These are phyloP conservation scores for Thryonomys swinderianus DNA, from an alignment of 2,113 vertebrate species.

Conservation along the genomic window DNA sequence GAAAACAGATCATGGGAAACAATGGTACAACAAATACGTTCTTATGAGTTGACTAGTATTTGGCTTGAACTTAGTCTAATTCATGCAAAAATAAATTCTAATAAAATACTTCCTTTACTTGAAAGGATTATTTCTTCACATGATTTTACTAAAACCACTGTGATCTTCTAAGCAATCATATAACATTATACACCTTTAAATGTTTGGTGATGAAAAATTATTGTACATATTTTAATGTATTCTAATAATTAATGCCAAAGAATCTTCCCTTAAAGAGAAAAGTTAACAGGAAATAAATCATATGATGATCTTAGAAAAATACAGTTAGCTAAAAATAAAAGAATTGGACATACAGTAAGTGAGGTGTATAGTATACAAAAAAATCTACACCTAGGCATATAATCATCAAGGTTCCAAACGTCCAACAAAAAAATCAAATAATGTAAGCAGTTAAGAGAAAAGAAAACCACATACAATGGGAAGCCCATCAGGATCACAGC, in stretches of 20 bases:
- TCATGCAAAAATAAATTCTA: conserved; percentile 56
- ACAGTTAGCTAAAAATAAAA: conserved; percentile 17
- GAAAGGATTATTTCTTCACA: conserved; percentile 38
- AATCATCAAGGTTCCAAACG: no score
- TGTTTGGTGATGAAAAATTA: conserved; percentile 16
- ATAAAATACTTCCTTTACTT: conserved; percentile 35
- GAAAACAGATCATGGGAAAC: not conserved
- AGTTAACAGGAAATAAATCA: conserved; percentile 18
- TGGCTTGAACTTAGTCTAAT: conserved; percentile 46
- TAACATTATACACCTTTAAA: conserved; percentile 37
- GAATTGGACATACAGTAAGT: no score
- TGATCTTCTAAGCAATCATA: not conserved
- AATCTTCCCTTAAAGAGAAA: conserved; percentile 37
- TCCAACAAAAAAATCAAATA: no score
- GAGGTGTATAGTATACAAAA: no score
- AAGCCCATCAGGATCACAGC: no score
- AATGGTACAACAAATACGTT: not conserved
- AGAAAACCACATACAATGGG: no score
- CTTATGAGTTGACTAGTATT: not conserved
- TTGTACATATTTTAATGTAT: not conserved
- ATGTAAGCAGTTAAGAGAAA: no score
- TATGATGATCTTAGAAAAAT: conserved; percentile 44
- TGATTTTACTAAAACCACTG: conserved; percentile 40
- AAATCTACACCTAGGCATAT: no score
- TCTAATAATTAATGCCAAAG: conserved; percentile 33